Percentiles rank a stretch among this genome's conserved stretches.
These are phyloP conservation scores for Hermatobates lingyangjiaoensis DNA, from an alignment of 1,140 invertebrate genomes.

Conservation along the genomic window DNA sequence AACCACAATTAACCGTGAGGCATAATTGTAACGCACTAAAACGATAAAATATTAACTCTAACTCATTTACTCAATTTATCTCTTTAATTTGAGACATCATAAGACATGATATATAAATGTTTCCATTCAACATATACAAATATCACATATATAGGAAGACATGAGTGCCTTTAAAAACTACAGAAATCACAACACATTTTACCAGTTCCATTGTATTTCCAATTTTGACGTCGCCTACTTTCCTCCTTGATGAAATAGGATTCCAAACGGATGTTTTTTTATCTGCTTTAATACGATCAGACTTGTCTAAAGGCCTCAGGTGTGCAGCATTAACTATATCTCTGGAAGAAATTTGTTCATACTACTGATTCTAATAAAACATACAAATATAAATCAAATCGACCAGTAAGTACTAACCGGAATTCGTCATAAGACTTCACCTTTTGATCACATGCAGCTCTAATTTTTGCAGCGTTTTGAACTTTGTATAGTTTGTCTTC, in stretches of 20 bases:
- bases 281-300: neutral
- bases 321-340: slow-evolving; percentile 8
- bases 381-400: neutral
- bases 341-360: neutral
- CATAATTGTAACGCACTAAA: too few species aligned
- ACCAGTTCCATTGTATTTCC: neutral
- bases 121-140: too few species aligned
- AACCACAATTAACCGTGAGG: too few species aligned
- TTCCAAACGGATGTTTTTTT: slow-evolving; percentile 5
- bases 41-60: too few species aligned
- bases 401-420: neutral
- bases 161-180: too few species aligned
- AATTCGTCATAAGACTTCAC: slow-evolving; percentile 9
- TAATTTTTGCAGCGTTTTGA: slow-evolving; percentile 6
- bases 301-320: slow-evolving; percentile 7
- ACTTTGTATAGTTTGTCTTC: slow-evolving; percentile 5
- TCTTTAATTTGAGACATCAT: too few species aligned
- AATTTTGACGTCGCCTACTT: neutral
- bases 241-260: neutral
- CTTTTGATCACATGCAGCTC: slow-evolving; percentile 5
- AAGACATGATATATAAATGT: too few species aligned
- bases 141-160: too few species aligned
- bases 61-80: too few species aligned
- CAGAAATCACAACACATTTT: too few species aligned
- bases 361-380: neutral